These are phyloP conservation scores for Eugnorisma glareosa DNA, from an alignment of 2,888 invertebrate genomes.

Conservation along the genomic window DNA sequence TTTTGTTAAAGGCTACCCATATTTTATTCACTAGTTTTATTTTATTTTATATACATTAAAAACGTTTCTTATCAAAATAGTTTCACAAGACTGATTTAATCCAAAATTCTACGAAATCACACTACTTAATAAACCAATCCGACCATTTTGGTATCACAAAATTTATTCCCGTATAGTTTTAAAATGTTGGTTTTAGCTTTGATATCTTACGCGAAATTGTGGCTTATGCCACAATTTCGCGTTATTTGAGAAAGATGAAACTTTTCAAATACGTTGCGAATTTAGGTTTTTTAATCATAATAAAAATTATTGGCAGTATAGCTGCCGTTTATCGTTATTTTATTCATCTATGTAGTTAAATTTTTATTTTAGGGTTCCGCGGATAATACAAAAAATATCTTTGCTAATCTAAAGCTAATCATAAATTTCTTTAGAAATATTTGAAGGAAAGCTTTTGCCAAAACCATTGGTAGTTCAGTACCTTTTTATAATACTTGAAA, in stretches of 20 bases:
- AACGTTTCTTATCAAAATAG: background rate
- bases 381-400: background rate
- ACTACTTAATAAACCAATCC: background rate
- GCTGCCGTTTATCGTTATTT: slow-evolving; percentile 28
- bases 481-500: background rate
- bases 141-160: background rate
- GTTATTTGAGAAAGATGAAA: slow-evolving; percentile 16
- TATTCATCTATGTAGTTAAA: slow-evolving; percentile 29
- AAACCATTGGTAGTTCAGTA: background rate
- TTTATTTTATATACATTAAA: too few relatives aligned
- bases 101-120: background rate
- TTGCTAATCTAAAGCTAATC: too few relatives aligned
- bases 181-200: background rate
- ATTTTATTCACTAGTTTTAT: background rate
- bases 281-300: background rate
- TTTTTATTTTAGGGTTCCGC: slow-evolving; percentile 18
- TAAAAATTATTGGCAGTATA: background rate
- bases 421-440: background rate
- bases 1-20: background rate
- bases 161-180: background rate
- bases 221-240: too few relatives aligned
- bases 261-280: slow-evolving; percentile 1
- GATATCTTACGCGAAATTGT: background rate
- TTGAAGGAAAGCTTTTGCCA: background rate
- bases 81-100: background rate